Percentiles rank a stretch among this genome's conserved stretches.
phyloP scores from a whole-genome alignment of 2,888 invertebrate genomes.

The Brenthis daphne region DNA sequence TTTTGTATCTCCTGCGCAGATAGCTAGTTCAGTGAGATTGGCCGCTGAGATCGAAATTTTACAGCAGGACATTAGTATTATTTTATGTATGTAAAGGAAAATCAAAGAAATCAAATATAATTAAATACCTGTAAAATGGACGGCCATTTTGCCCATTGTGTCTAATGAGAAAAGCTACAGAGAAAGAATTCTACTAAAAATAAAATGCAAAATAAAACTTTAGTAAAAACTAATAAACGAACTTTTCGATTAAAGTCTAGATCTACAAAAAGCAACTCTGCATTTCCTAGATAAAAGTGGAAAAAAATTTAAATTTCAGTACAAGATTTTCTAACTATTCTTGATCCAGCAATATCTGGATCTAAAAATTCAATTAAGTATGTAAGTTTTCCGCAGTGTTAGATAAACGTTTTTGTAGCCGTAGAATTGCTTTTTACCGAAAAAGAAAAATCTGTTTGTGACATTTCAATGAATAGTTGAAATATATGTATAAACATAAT shows the following conservation, averaged over 20 bases:
- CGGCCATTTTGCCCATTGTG: neutral
- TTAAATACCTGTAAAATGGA: too few relatives aligned
- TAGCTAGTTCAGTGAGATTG: too few relatives aligned
- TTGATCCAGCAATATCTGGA: neutral
- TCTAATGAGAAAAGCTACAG: neutral
- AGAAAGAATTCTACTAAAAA: neutral
- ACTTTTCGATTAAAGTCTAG: neutral
- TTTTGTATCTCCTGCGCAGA: too few relatives aligned
- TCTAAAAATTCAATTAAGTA: conserved; percentile 3
- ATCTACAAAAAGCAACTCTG: neutral
- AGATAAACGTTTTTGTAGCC: neutral
- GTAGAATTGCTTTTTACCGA: neutral
- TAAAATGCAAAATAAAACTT: neutral
- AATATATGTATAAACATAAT: too few relatives aligned
- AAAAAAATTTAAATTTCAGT: neutral
- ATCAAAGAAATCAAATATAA: too few relatives aligned
- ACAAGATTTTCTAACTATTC: neutral
- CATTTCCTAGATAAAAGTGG: neutral
- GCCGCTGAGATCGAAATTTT: too few relatives aligned
- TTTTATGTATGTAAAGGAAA: too few relatives aligned
- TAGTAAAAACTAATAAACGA: neutral
- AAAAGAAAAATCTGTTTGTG: neutral
- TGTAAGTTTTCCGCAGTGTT: neutral
- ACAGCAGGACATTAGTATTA: too few relatives aligned
- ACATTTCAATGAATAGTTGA: neutral